Percentiles rank a stretch among this genome's conserved stretches.
Evolutionary conservation across 2,797 vertebrate genomes (phyloP).

Genomic region (Halcyon smyrnensis): DNA sequence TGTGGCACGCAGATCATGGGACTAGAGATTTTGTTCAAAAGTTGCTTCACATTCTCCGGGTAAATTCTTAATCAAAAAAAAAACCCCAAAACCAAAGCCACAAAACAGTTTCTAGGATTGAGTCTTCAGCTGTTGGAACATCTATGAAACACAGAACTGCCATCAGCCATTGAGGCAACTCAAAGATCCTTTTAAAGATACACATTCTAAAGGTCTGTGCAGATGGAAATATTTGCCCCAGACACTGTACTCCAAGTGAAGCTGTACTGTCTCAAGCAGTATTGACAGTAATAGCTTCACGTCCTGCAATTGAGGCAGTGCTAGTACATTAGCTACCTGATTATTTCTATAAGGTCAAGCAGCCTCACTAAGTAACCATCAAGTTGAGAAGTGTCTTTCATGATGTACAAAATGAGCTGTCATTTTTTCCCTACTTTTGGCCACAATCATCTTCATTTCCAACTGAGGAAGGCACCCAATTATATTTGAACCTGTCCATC

Average conservation of each 20-base stretch:
- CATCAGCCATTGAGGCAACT: background rate
- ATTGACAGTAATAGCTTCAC: background rate
- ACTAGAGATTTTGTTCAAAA: background rate
- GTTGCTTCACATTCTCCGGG: background rate
- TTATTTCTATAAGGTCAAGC: slow-evolving; percentile 41
- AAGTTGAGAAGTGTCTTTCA: slow-evolving; percentile 2
- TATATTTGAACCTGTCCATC: background rate
- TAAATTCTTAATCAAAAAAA: background rate
- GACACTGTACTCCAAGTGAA: background rate
- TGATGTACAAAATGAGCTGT: background rate
- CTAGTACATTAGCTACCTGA: background rate
- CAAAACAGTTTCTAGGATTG: background rate
- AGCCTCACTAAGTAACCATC: background rate
- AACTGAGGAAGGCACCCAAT: background rate
- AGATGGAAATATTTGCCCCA: background rate
- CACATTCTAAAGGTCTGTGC: background rate
- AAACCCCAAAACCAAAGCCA: too few species aligned
- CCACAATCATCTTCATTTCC: background rate
- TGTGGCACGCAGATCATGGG: background rate
- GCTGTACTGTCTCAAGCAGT: background rate
- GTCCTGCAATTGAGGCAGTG: background rate
- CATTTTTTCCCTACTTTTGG: background rate
- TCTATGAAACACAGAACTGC: background rate
- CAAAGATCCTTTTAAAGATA: background rate
- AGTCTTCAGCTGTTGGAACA: background rate